Base-by-base conservation (phyloP, 92 coral and sea anemone genomes). In the Metridium senile region DNA sequence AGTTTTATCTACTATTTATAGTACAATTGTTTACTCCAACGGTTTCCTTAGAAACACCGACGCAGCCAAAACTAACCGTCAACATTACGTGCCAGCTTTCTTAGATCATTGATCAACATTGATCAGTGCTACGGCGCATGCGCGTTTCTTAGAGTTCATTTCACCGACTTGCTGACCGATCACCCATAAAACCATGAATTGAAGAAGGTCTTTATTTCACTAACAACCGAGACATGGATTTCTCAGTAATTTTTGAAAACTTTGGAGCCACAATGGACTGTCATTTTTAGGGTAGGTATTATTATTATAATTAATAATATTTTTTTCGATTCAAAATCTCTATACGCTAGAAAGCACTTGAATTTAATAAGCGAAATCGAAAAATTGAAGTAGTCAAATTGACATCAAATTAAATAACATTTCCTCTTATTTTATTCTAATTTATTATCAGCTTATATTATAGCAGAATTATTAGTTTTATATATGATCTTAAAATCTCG, bases 61-160 rank as follows among this genome's bases (percentile, higher is more conserved):
- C 43, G 66, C n/a, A 49, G 10, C 43, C 35, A 56, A 13, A 18
- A 23, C 33, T 21, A 47, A 70, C 46, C 21, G 2, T 32, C 13
- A 28, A 26, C 43, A 1, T 59, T 43, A 11, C 29, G 30, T 22
- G 49, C 21, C 69, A 27, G 32, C 1, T 8, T 27, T 63, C 39
- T 28, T 7, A 63, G 43, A 6, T 63, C 69, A 63, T 63, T 1
- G 39, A 30, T 1, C 29, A 19, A 7, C n/a, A 21, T 11, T 30
- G 69, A 1, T 63, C 27, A n/a, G n/a, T n/a, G n/a, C 45, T n/a
- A 21, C 45, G 26, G 69, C 17, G 45, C 69, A 63, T 63, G 69
- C 69, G 69, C 17, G 31, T 13, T 1, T 31, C 10, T 0, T 16
- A 29, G 23, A 30, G 45, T 4, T 63, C 33, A 63, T 8, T 63